Base-by-base conservation (phyloP, 2,888 invertebrate species). In the Caenorhabditis sp. region DNA sequence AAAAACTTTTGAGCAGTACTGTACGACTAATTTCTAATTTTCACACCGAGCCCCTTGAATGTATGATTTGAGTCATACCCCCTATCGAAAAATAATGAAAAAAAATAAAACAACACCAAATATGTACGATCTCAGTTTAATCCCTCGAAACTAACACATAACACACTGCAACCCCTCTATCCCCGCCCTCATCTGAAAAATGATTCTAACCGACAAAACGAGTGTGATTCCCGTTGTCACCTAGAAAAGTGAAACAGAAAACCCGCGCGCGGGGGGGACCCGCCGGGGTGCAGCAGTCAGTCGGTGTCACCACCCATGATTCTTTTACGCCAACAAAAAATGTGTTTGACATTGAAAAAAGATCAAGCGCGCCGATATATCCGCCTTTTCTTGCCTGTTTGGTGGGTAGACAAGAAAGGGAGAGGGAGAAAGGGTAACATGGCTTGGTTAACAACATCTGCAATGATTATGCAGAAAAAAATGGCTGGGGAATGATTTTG, bases 311-410 rank as follows among this genome's bases (percentile, higher is more conserved):
- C 79, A 77, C 76, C 76, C 75, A 35, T n/a, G n/a, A n/a, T 47
- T 47, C 44, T 51, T 47, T 63, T 70, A 63, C 79, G 63, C 79
- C 79, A 77, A 77, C n/a, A n/a, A 79, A 68, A 77, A 79, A 69
- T 69, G 79, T 79, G 69, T 74, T 73, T 82, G 82, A 63, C 82
- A 82, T 82, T 82, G 82, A 82, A 82, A 82, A 66, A 77, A 82
- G 82, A 82, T 82, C 82, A 82, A 77, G 73, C 73, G 77, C 77
- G 75, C 73, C 77, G 82, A 82, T 82, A 77, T 74, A 74, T 73
- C 68, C 80, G 54, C 41, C 61, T 38, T 72, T 41, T 68, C 73
- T 41, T 80, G 73, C 68, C 54, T 66, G 63, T 72, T 76, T 66
- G 47, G 51, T 51, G 59, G 70, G 51, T n/a, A n/a, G n/a, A n/a